Evolutionary conservation across 2,113 vertebrate genomes (phyloP).

Genomic region (Tetraodon nigroviridis): DNA sequence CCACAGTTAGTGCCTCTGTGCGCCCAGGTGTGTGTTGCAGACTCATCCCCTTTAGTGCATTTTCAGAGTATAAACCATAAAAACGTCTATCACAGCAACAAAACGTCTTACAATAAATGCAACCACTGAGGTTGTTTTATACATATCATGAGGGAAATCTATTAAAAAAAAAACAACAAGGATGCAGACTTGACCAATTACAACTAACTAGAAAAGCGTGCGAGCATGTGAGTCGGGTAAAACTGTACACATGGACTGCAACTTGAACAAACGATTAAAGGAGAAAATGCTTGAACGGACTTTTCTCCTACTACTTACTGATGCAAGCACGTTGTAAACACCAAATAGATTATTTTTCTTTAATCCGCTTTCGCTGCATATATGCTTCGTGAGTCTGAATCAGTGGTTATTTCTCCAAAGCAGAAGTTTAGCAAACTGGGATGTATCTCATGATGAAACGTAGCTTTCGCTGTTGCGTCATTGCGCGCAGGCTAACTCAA

Average conservation of each 20-base stretch:
- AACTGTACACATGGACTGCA: constrained; percentile 16
- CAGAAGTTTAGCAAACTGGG: too few relatives aligned
- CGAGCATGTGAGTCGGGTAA: constrained; percentile 34
- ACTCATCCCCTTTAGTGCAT: neutral
- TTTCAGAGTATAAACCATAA: too few relatives aligned
- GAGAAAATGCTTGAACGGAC: too few relatives aligned
- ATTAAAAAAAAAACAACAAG: constrained; percentile 23
- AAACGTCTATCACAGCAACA: neutral
- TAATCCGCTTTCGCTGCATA: too few relatives aligned
- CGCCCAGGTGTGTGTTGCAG: neutral
- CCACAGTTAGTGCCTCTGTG: neutral
- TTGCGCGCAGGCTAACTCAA: constrained; percentile 21
- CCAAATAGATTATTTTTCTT: too few relatives aligned
- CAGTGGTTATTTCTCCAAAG: too few relatives aligned
- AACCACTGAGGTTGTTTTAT: neutral
- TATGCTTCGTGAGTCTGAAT: too few relatives aligned
- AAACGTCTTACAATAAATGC: neutral
- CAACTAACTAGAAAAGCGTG: constrained; percentile 43
- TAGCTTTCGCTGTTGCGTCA: constrained; percentile 68
- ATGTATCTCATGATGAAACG: constrained; percentile 62
- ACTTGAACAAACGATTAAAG: constrained; percentile 16
- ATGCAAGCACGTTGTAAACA: too few relatives aligned
- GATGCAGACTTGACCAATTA: constrained; percentile 42
- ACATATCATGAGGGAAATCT: constrained; percentile 10
- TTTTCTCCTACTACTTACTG: too few relatives aligned